These are phyloP conservation scores for Anthoscopus minutus DNA, from an alignment of 2,113 vertebrate genomes.

Conservation along the genomic window DNA sequence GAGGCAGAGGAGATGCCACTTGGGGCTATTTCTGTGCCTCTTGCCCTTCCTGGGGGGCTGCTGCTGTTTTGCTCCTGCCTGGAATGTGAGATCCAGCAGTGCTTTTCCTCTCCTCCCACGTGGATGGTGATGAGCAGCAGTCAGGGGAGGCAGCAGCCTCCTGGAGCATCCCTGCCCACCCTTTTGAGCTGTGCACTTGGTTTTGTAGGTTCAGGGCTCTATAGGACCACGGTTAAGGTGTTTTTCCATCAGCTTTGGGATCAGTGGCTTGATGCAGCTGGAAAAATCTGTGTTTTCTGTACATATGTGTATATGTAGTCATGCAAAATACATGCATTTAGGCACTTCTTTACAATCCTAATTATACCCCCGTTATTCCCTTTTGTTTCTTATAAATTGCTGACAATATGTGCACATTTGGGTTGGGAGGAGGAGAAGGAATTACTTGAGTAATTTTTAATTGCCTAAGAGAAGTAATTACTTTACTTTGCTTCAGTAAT, in stretches of 20 bases:
- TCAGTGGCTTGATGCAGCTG: background rate
- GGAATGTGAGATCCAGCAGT: background rate
- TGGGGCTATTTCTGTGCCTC: background rate
- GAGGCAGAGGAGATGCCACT: background rate
- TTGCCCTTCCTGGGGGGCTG: background rate
- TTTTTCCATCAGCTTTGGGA: background rate
- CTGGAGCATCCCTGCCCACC: background rate
- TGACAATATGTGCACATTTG: conserved; percentile 18
- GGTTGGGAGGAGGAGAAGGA: conserved; percentile 1
- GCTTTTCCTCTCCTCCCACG: background rate
- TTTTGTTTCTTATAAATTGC: conserved; percentile 30
- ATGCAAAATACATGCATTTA: background rate
- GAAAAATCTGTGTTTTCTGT: background rate
- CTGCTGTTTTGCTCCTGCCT: background rate
- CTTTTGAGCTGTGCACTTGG: background rate
- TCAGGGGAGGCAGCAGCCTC: background rate
- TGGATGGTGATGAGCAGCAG: background rate
- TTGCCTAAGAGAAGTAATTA: conserved; percentile 61
- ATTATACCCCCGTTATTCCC: background rate
- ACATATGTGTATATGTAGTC: background rate
- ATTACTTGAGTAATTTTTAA: conserved; percentile 44
- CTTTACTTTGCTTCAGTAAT: conserved; percentile 51
- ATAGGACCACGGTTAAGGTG: accelerated
- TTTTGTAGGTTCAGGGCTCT: background rate
- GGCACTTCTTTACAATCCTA: background rate